These are phyloP conservation scores for Drosophila gunungcola DNA, from an alignment of 1,140 invertebrate species.

Conservation along the genomic window DNA sequence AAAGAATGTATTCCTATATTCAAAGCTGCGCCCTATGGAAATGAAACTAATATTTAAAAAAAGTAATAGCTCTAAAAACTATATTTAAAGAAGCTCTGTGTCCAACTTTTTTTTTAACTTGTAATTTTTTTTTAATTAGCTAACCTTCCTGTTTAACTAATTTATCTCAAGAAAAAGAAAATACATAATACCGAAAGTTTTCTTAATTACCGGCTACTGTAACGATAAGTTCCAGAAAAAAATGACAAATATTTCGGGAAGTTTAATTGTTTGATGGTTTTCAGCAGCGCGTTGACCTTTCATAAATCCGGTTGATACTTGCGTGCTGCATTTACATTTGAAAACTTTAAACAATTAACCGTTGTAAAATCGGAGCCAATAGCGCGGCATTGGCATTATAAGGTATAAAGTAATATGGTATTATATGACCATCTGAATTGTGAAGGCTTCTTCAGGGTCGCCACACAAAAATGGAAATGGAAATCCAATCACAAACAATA, in stretches of 20 bases:
- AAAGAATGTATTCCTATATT: too few species aligned
- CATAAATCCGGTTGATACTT: slow-evolving; percentile 42
- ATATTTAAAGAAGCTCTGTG: too few species aligned
- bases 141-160: too few species aligned
- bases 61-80: too few species aligned
- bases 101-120: too few species aligned
- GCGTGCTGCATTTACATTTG: slow-evolving; percentile 51
- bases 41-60: too few species aligned
- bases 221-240: background rate
- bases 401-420: slow-evolving; percentile 24
- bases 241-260: slow-evolving; percentile 1
- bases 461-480: slow-evolving; percentile 51
- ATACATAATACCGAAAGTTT: background rate
- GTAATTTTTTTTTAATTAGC: too few species aligned
- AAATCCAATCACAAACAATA: slow-evolving; percentile 49
- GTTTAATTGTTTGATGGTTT: slow-evolving; percentile 2
- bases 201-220: background rate
- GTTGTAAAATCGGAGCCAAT: slow-evolving; percentile 44
- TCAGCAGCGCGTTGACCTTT: slow-evolving; percentile 30
- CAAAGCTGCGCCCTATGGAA: too few species aligned
- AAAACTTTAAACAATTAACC: slow-evolving; percentile 49
- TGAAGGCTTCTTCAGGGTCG: slow-evolving; percentile 65
- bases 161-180: background rate
- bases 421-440: slow-evolving; percentile 38
- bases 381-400: slow-evolving; percentile 37